Evolutionary conservation across 2,888 invertebrate species (phyloP), one percentile per base, ranked within the genome.

Genomic region (Chrysodeixis includens): DNA sequence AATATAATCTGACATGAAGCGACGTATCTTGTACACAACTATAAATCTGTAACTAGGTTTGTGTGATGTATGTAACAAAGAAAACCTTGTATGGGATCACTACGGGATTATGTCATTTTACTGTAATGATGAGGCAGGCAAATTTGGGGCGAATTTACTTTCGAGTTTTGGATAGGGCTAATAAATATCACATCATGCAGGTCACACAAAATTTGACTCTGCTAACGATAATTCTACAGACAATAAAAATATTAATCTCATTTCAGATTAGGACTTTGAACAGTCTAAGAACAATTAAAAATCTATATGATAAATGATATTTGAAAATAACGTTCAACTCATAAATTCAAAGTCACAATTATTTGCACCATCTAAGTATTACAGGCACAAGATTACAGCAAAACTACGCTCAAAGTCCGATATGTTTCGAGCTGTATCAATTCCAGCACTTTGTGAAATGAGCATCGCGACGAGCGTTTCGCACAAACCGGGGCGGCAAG

Each of bases 401-500:
- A 51, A 56, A 4, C 54, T 75, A 40, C 22, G 57, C 57, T 68
- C 64, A 54, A 68, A 76, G 63, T 68, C 58, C 66, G 64, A 56
- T 62, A 74, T 66, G 63, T 58, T 64, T 61, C 72, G 72, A 35
- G 56, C 30, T 72, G 78, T 80, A 74, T 58, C 69, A 78, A 78
- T 74, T 74, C 69, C 64, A 73, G 71, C 74, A 81, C 78, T 79
- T 73, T 73, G 69, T 78, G 71, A 78, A 78, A 75, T 81, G 73
- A 75, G 66, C 60, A 69, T 80, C 66, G 66, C 69, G 66, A 69
- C 81, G 67, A 80, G 74, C 72, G 80, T 75, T 75, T 74, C 75
- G 76, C 78, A 75, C 78, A 72, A 84, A 86, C 80, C 84, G 83
- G 82, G 82, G 81, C 83, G 81, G 83, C 83, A 87, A 88, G 88